Percentiles rank a stretch among this genome's conserved stretches.
These are phyloP conservation scores for Apostichopus japonicus DNA, from an alignment of 35 echinoderm and acorn worm species.

Conservation along the genomic window DNA sequence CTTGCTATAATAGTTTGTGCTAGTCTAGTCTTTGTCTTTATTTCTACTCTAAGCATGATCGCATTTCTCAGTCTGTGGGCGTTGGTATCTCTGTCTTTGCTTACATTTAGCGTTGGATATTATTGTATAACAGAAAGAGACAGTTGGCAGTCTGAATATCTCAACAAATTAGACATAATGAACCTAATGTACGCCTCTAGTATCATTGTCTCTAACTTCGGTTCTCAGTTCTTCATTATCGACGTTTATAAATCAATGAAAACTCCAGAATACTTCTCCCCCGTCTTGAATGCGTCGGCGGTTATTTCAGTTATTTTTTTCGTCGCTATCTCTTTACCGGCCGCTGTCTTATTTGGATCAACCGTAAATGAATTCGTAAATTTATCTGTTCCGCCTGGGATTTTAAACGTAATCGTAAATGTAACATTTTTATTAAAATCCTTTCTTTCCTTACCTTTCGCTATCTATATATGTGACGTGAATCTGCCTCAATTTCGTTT, in stretches of 20 bases:
- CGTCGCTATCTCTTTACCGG: background rate
- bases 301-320: background rate
- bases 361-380: background rate
- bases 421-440: background rate
- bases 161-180: background rate
- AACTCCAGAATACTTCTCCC: background rate
- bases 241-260: background rate
- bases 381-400: background rate
- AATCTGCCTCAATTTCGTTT: background rate
- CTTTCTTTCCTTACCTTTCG: background rate
- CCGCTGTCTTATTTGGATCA: background rate
- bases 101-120: background rate
- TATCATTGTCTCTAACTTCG: background rate
- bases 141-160: background rate
- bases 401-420: background rate
- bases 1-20: background rate
- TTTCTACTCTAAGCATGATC: background rate
- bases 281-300: background rate
- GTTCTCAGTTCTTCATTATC: conserved; percentile 6
- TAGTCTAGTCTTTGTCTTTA: background rate
- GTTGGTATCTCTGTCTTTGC: background rate
- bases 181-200: background rate
- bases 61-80: conserved; percentile 17
- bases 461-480: background rate
- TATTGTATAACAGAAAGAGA: background rate